Evolutionary conservation across 1,140 invertebrate species (phyloP).

Genomic region (Aleiodes sp.): DNA sequence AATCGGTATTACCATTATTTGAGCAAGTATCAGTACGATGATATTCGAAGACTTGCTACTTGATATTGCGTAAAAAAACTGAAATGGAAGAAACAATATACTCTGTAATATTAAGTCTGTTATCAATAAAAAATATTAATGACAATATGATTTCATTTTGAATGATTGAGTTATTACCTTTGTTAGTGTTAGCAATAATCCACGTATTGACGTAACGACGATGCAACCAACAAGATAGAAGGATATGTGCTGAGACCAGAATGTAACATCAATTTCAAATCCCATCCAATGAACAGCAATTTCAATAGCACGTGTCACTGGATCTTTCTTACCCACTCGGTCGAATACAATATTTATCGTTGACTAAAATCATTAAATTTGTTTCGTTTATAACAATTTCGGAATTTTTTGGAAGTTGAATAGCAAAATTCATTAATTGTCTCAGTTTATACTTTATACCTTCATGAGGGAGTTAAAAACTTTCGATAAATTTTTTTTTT

Average conservation of each 20-base stretch:
- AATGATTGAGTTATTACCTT: conserved; percentile 74
- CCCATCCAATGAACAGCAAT: conserved; percentile 98
- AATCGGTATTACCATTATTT: conserved; percentile 88
- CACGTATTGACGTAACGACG: conserved; percentile 96
- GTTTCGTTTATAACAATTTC: not conserved
- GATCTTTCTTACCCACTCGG: conserved; percentile 97
- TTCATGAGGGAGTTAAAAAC: no score
- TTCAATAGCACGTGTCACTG: conserved; percentile 95
- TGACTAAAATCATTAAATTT: conserved; percentile 74
- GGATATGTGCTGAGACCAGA: conserved; percentile 99
- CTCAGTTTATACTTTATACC: no score
- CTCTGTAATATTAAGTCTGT: not conserved
- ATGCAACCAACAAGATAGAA: conserved; percentile 98
- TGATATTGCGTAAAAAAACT: conserved; percentile 99
- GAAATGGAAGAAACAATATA: conserved; percentile 51
- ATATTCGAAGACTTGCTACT: conserved; percentile 99
- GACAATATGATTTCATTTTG: not conserved
- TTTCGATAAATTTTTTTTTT: no score
- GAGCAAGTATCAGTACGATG: conserved; percentile 95
- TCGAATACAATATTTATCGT: conserved; percentile 99
- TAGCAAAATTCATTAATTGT: no score
- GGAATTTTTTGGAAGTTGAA: conserved; percentile 28
- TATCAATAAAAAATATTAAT: not conserved
- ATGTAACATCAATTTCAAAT: conserved; percentile 94
- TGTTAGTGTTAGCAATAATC: conserved; percentile 95